These are phyloP conservation scores for Eumacrocentrus americanus DNA, from an alignment of 2,888 invertebrate genomes.

Conservation along the genomic window DNA sequence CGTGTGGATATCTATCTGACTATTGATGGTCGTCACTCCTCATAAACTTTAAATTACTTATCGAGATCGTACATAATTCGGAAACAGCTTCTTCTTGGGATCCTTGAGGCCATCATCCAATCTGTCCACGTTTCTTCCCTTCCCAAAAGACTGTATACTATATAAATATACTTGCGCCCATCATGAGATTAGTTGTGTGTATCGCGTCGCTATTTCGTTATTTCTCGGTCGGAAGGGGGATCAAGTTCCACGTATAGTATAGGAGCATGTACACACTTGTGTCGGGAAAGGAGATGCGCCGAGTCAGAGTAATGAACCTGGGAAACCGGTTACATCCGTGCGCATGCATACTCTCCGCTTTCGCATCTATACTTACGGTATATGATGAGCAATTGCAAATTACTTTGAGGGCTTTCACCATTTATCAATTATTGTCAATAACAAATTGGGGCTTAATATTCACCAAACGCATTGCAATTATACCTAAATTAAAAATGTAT, in stretches of 20 bases:
- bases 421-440: not conserved
- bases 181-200: not conserved
- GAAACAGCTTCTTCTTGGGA: not conserved
- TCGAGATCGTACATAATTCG: not conserved
- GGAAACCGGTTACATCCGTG: conserved; percentile 58
- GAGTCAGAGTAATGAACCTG: conserved; percentile 59
- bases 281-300: conserved; percentile 58
- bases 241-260: conserved; percentile 21
- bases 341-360: conserved; percentile 42
- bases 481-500: too few species aligned
- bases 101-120: not conserved
- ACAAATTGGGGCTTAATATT: too few species aligned
- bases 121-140: not conserved
- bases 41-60: not conserved
- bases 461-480: too few species aligned
- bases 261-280: conserved; percentile 41
- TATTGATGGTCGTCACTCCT: not conserved
- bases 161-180: not conserved
- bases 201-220: not conserved
- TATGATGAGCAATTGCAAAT: conserved; percentile 17
- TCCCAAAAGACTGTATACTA: not conserved
- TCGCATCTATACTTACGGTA: conserved; percentile 23
- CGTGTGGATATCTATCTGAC: not conserved
- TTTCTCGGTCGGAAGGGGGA: not conserved
- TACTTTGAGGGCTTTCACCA: not conserved